Evolutionary conservation across 2,113 vertebrate genomes (phyloP), one percentile per base, ranked within the genome.

Genomic region (Embiotoca jacksoni): DNA sequence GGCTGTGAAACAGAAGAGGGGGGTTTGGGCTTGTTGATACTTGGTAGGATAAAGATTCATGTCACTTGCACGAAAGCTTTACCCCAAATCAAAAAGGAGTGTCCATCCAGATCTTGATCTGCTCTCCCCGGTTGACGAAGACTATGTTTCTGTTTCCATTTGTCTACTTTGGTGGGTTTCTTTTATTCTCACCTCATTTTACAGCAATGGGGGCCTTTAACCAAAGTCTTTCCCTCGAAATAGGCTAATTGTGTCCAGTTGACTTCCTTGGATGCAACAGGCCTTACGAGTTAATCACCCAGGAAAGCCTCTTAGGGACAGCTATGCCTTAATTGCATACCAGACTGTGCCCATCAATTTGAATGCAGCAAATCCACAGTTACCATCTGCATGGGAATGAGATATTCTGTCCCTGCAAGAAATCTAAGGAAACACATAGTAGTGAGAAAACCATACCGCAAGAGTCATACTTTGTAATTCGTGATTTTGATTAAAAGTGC

Each of bases 301-400:
- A 85, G 84, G 77, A 92, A 93, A 93, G 87, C 85, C 84, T 92
- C 88, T 91, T 90, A 92, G 88, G 89, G 88, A 90, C 89, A 92
- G 90, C 69, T 89, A 82, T 75, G 87, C 78, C 76, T 90, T 89
- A 90, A 92, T 91, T 93, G 75, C 90, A 93, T 91, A 82, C 91
- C 89, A 90, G 83, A 87, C 68, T 69, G 76, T 86, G 88, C 68
- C 86, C 85, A 91, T 92, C 89, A 87, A 85, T 91, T 89, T 85
- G 75, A 76, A 88, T 64, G 78, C 69, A 77, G 88, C 82, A 90
- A 92, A 92, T 86, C 85, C 90, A 86, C 76, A 81, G 82, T 90
- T 89, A 90, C 84, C 82, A 74, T 82, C 81, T 80, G 74, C 90
- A 86, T 88, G 84, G 85, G 86, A 92, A 92, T 85, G 35, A 87